Evolutionary conservation across 2,113 vertebrate species (phyloP), one percentile per base, ranked within the genome.

Genomic region (Heterotilapia buettikoferi): DNA sequence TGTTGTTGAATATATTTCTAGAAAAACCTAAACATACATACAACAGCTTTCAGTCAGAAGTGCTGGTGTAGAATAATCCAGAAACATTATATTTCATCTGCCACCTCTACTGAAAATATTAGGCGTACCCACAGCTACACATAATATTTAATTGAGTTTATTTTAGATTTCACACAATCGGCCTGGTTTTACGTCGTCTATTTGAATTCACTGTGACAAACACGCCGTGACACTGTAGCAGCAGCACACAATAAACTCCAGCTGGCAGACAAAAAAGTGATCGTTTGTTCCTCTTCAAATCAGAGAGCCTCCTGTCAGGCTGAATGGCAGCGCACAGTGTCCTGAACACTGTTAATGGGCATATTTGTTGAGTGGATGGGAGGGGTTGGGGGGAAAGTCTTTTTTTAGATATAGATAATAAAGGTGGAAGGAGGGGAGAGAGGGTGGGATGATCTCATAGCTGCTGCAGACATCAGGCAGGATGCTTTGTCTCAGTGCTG

Each of bases 391-490:
- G 14, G 5, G 0, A 2, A 0, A 11, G 66, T 88, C 50, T 89
- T 90, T 91, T 92, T 93, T 87, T 92, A 93, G 84, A 90, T 84
- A 66, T 10, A 73, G 82, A 84, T 90, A 83, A 89, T 90, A 83
- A 88, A 90, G 45, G 89, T 84, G 82, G 68, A 83, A 81, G 84
- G 36, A 68, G 82, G 87, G 66, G 61, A 36, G 63, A 38, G 21
- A 71, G 10, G 83, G 54, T 36, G 47, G 83, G 87, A 85, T 94
- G 90, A 94, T 33, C 66, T 94, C 90, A 94, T 90, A 36, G 85
- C 81, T 89, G 83, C 84, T 92, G 85, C 85, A 89, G 83, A 87
- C 68, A 53, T 92, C 84, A 90, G 88, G 33, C 73, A 7, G 56
- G 53, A 82, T 47, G 85, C 84, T 92, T 91, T 89, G 90, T 94